phyloP scores from a whole-genome alignment of 2,888 invertebrate species.

The Drosophila buzzatii region DNA sequence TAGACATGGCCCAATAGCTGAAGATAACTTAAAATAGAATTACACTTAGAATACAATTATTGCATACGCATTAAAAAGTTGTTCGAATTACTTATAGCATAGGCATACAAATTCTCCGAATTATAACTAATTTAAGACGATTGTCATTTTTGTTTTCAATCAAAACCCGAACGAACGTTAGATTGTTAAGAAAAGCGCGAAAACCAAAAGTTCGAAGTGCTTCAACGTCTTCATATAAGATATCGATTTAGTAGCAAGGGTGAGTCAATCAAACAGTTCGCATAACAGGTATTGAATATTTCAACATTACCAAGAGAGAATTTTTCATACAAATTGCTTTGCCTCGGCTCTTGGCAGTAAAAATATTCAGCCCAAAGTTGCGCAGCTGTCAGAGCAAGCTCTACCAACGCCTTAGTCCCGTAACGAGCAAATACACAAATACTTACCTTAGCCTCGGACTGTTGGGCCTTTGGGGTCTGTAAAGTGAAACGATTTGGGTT shows the following conservation, averaged over 20 bases:
- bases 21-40: not conserved
- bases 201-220: not conserved
- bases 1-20: not conserved
- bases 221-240: not conserved
- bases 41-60: not conserved
- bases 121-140: not conserved
- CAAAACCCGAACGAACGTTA: not conserved
- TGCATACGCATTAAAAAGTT: not conserved
- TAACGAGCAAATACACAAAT: constrained; percentile 8
- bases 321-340: too few relatives aligned
- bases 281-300: constrained; percentile 4
- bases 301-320: not conserved
- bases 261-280: constrained; percentile 4
- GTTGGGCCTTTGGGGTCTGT: constrained; percentile 12
- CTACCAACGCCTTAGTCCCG: not conserved
- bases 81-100: not conserved
- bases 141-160: not conserved
- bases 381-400: not conserved
- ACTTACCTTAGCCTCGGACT: constrained; percentile 7
- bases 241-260: not conserved
- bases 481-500: constrained; percentile 11
- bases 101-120: not conserved
- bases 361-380: constrained; percentile 12
- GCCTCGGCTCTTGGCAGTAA: not conserved
- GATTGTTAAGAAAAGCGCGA: not conserved